Evolutionary conservation across 2,888 invertebrate species (phyloP), one percentile per base, ranked within the genome.

Genomic region (Drosophila mercatorum): DNA sequence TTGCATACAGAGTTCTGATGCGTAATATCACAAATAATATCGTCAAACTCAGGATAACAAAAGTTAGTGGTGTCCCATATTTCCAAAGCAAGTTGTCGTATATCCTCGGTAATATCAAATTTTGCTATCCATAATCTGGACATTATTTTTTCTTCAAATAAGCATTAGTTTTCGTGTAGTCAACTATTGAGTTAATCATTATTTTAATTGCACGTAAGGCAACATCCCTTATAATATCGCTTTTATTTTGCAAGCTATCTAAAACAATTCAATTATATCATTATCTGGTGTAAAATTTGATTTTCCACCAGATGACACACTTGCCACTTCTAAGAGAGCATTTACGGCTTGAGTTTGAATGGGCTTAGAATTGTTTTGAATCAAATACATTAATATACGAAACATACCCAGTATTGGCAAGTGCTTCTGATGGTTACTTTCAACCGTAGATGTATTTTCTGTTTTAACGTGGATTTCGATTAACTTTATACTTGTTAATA

Each of bases 381-480:
- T 96, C 31, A 97, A 94, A 83, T 96, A 95, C 67, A 98, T 94
- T 44, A 98, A 94, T 61, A 97, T 93, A 52, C 95, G 94, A 90
- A 98, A 95, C 94, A 98, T 96, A 90, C 97, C 96, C 86, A 95
- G 94, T 43, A 96, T 94, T 5, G 98, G 98, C 90, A 98, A 94
- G 82, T 96, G 95, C 69, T 94, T 94, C 0, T 98, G 97, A 92
- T 96, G 95, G 83, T 95, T 62, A 34, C 40, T 94, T 63, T 95
- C 93, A 40, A 93, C 93, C 5, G 92, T 90, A 26, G 90, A 90
- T 47, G 80, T 73, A 1, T 91, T 88, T 58, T 92, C 91, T 59
- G 95, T 93, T 88, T 95, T 95, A 0, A 96, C 95, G 93, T 98
- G 97, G 64, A 95, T 94, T 55, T 95, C 94, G 59, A 97, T 94